A percentile compares a stretch with the other conserved stretches of the same genome.
These are phyloP conservation scores for Amphiprion ocellaris DNA, from an alignment of 2,113 vertebrate species.

Conservation along the genomic window DNA sequence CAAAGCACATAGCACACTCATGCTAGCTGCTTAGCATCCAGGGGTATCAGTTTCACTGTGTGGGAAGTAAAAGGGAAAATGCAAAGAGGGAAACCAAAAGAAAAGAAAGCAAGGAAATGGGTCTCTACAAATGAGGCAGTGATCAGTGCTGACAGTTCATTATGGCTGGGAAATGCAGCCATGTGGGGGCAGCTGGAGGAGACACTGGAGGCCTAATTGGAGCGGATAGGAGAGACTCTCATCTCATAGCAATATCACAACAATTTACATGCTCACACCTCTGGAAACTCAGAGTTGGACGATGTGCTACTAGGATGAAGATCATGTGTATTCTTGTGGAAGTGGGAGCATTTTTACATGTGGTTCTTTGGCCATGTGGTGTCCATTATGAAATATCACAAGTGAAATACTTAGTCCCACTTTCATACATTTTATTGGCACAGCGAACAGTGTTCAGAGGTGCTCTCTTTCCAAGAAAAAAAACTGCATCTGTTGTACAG, in stretches of 20 bases:
- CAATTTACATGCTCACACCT: conserved; percentile 68
- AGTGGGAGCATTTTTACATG: not conserved
- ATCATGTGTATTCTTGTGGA: conserved; percentile 9
- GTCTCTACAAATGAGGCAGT: conserved; percentile 72
- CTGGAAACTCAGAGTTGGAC: conserved; percentile 45
- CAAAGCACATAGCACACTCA: not conserved
- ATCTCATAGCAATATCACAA: conserved; percentile 74
- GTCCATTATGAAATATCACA: not conserved
- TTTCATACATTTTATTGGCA: not conserved
- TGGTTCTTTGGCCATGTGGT: not conserved
- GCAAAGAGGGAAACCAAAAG: conserved; percentile 39
- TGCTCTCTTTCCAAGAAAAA: not conserved
- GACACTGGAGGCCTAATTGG: conserved; percentile 75
- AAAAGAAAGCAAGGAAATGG: conserved; percentile 48
- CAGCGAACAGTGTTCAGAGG: not conserved
- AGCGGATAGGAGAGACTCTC: conserved; percentile 72
- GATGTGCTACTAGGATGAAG: not conserved
- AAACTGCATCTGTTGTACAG: not conserved
- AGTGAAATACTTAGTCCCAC: not conserved
- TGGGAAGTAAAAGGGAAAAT: conserved; percentile 37
- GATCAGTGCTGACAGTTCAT: conserved; percentile 80
- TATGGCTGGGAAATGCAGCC: conserved; percentile 77
- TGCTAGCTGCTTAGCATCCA: conserved; percentile 28
- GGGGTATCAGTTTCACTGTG: conserved; percentile 22
- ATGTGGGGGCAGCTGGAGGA: conserved; percentile 66